Evolutionary conservation across 2,797 vertebrate species (phyloP).

Genomic region (Spizella passerina): DNA sequence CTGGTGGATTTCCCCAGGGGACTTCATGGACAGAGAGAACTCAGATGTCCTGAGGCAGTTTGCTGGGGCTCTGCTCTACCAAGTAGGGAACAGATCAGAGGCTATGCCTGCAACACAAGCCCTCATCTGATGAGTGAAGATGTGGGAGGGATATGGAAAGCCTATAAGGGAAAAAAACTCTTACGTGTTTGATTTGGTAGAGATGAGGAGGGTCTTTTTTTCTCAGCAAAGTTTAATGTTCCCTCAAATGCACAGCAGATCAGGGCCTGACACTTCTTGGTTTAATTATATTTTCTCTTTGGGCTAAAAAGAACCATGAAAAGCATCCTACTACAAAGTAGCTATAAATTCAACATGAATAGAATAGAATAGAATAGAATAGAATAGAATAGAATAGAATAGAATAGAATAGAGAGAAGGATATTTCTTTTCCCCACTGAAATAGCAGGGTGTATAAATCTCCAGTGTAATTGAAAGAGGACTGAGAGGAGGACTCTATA

Average conservation of each 20-base stretch:
- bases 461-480: neutral
- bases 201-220: neutral
- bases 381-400: neutral
- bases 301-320: neutral
- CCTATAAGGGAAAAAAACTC: neutral
- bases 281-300: neutral
- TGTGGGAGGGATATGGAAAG: rapidly evolving
- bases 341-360: neutral
- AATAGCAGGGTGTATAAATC: neutral
- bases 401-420: neutral
- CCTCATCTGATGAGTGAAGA: neutral
- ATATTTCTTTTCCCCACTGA: neutral
- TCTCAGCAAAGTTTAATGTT: neutral
- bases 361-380: too few species aligned
- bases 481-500: neutral
- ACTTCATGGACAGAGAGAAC: neutral
- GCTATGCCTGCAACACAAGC: neutral
- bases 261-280: neutral
- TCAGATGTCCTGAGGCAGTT: neutral
- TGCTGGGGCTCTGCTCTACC: neutral
- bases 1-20: neutral
- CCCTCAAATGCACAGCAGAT: neutral
- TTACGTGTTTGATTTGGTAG: neutral
- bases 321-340: neutral
- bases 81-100: neutral